Evolutionary conservation across 2,797 vertebrate species (phyloP).

Genomic region (Catostomus latipinnis): DNA sequence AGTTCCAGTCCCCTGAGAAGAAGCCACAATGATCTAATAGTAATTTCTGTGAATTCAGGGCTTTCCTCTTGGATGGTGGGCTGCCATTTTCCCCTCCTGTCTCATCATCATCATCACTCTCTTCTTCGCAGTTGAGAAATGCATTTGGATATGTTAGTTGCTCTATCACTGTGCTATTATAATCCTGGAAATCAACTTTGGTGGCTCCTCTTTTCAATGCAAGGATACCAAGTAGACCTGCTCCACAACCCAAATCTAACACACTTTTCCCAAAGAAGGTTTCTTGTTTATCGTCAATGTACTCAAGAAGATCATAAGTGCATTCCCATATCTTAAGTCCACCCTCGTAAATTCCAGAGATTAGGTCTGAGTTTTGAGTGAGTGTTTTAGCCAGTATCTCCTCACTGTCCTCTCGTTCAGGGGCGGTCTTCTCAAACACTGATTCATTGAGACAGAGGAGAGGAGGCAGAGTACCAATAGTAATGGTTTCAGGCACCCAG

Average conservation of each 20-base stretch:
- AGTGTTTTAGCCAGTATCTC: constrained; percentile 78
- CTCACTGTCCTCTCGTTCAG: constrained; percentile 78
- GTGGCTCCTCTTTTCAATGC: constrained; percentile 83
- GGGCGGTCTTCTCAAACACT: constrained; percentile 76
- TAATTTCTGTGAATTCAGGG: constrained; percentile 59
- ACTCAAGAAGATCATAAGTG: constrained; percentile 90
- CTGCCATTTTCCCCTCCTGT: constrained; percentile 12
- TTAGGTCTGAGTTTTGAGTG: constrained; percentile 88
- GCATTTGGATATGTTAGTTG: constrained; percentile 89
- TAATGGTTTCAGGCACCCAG: constrained; percentile 75
- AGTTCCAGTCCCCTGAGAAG: constrained; percentile 92
- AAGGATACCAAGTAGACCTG: constrained; percentile 89
- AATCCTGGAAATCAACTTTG: constrained; percentile 93
- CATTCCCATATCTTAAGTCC: constrained; percentile 99
- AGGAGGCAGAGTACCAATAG: constrained; percentile 75
- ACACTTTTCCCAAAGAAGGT: constrained; percentile 82
- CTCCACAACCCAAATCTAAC: constrained; percentile 93
- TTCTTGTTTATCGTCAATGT: constrained; percentile 78
- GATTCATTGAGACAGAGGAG: constrained; percentile 81
- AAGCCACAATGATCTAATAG: constrained; percentile 79
- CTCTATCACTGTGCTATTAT: constrained; percentile 91
- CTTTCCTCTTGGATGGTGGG: constrained; percentile 69
- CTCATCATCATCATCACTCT: constrained; percentile 6
- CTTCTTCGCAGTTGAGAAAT: constrained; percentile 79
- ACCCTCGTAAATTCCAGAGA: constrained; percentile 93